Evolutionary conservation across 2,113 vertebrate species (phyloP).

Genomic region (Clupea harengus): DNA sequence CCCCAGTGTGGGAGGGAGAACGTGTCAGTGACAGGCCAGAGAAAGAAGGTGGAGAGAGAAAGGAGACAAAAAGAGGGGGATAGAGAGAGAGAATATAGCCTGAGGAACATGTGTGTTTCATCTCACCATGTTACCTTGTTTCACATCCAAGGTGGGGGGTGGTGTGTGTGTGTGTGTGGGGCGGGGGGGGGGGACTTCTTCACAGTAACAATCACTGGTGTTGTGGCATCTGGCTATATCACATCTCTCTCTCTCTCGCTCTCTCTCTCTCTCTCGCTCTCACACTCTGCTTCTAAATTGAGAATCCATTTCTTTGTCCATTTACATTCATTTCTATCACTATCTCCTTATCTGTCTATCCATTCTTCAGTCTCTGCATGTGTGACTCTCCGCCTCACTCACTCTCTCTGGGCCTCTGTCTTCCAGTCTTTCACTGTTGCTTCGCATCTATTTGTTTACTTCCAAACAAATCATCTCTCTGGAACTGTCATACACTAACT

Average conservation of each 20-base stretch:
- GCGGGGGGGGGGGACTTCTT: not conserved
- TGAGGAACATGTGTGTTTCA: constrained; percentile 5
- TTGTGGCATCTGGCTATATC: not conserved
- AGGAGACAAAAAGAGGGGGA: constrained; percentile 24
- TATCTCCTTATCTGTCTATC: not conserved
- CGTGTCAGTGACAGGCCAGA: constrained; percentile 27
- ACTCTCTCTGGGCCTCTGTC: no score
- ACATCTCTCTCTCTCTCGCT: not conserved
- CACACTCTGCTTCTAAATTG: not conserved
- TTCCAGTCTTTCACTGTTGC: no score
- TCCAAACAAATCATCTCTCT: not conserved
- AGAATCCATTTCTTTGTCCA: not conserved
- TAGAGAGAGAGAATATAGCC: constrained; percentile 26
- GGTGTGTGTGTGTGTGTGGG: not conserved
- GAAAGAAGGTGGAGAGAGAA: constrained; percentile 26
- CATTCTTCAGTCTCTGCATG: not conserved
- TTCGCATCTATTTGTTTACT: no score
- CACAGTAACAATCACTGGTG: not conserved
- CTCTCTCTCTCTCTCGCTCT: not conserved
- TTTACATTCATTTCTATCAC: not conserved
- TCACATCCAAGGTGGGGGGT: not conserved
- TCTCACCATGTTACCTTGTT: not conserved
- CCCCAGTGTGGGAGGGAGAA: constrained; percentile 45
- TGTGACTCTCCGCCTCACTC: not conserved
- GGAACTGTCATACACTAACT: not conserved